These are phyloP conservation scores for Notodonta dromedarius DNA, from an alignment of 2,888 invertebrate genomes.

Conservation along the genomic window DNA sequence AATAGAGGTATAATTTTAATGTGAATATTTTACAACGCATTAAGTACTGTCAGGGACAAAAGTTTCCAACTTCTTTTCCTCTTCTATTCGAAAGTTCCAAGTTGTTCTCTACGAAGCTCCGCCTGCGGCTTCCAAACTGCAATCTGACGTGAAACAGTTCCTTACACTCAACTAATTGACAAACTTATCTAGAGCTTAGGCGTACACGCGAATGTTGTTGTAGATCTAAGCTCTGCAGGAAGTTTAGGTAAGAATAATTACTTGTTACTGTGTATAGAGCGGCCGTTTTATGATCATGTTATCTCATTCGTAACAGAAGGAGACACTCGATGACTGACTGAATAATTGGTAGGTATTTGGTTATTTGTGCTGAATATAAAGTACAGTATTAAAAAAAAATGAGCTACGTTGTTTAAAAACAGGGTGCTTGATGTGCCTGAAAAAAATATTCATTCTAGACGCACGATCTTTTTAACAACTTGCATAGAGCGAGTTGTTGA, in stretches of 20 bases:
- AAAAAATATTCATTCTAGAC: no score
- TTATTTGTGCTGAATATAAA: no score
- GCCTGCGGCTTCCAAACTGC: neutral
- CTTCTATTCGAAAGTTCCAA: neutral
- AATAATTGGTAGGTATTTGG: no score
- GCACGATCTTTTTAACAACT: no score
- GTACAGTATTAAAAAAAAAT: no score
- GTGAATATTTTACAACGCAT: neutral
- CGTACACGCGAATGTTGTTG: neutral
- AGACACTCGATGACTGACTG: no score
- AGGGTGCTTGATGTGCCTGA: no score
- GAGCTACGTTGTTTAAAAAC: no score
- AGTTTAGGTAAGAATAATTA: neutral
- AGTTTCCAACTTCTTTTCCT: conserved; percentile 1
- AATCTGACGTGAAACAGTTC: conserved; percentile 1
- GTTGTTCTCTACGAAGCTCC: neutral
- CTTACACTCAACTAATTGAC: conserved; percentile 8
- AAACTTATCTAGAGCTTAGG: conserved; percentile 6
- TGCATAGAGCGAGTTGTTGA: no score
- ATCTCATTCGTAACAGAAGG: no score
- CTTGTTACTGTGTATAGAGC: neutral
- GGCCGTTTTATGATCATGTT: neutral
- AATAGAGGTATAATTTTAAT: no score
- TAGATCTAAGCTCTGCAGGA: neutral
- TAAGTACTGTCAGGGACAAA: neutral